phyloP scores from a whole-genome alignment of 2,113 vertebrate genomes.

The Pachypanchax playfairii region DNA sequence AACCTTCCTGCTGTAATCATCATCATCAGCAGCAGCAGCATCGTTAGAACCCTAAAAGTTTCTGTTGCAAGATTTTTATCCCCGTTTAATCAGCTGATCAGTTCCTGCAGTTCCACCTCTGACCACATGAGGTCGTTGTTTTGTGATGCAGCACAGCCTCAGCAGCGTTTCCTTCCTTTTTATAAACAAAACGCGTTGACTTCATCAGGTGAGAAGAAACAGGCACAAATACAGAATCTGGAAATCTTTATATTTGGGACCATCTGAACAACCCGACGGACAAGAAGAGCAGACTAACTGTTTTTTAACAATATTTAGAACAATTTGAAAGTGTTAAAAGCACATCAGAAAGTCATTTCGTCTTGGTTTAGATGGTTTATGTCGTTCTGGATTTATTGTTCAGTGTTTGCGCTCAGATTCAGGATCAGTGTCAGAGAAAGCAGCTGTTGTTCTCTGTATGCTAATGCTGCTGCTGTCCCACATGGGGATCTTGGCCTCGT shows the following conservation, averaged over 20 bases:
- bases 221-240: background rate
- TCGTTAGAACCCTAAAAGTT: background rate
- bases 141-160: background rate
- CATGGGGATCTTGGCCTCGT: slow-evolving; percentile 8
- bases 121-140: background rate
- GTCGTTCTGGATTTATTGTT: slow-evolving; percentile 32
- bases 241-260: background rate
- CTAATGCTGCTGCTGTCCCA: slow-evolving; percentile 44
- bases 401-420: slow-evolving; percentile 38
- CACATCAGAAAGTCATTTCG: background rate
- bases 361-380: background rate
- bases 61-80: background rate
- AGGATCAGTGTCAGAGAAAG: slow-evolving; percentile 39
- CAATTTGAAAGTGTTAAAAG: background rate
- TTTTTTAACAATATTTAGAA: too few species aligned
- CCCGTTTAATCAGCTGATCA: background rate
- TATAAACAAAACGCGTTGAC: background rate
- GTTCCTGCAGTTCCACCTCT: background rate
- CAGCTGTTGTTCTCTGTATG: slow-evolving; percentile 59
- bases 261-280: background rate
- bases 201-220: background rate
- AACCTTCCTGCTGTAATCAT: too few species aligned
- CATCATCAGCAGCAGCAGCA: too few species aligned
- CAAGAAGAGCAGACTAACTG: too few species aligned
- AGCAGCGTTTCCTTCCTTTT: background rate